phyloP scores from a whole-genome alignment of 2,888 invertebrate species.

The Phyllotreta striolata region DNA sequence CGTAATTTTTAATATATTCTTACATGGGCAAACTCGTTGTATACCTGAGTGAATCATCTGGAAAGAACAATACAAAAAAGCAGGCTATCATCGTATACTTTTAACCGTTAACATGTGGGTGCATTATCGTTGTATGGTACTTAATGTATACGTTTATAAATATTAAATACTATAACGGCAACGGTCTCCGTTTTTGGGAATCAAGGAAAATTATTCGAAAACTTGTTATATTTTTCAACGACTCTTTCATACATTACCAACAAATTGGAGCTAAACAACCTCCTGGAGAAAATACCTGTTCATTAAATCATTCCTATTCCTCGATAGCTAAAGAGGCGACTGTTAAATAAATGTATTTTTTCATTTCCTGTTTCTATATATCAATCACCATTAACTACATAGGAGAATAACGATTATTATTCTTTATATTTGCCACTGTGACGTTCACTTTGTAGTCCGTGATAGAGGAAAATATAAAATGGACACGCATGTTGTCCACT shows the following conservation, averaged over 20 bases:
- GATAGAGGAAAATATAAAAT: constrained; percentile 11
- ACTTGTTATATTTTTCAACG: constrained; percentile 8
- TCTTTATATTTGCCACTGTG: constrained; percentile 11
- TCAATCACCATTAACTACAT: neutral
- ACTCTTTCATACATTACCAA: too few relatives aligned
- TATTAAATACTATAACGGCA: constrained; percentile 28
- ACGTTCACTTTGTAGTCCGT: neutral
- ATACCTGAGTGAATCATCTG: constrained; percentile 20
- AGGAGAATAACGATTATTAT: constrained; percentile 15
- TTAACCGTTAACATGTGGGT: constrained; percentile 32
- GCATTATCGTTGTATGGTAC: constrained; percentile 24
- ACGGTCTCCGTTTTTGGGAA: constrained; percentile 27
- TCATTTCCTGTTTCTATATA: neutral
- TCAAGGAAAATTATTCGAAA: constrained; percentile 12
- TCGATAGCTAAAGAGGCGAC: too few relatives aligned
- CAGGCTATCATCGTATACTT: constrained; percentile 18
- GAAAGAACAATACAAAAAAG: constrained; percentile 19
- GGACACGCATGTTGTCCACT: constrained; percentile 6
- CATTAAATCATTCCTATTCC: too few relatives aligned
- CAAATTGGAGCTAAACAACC: neutral
- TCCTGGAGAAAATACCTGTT: neutral
- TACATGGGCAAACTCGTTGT: constrained; percentile 1
- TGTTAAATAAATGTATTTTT: neutral
- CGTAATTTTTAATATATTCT: constrained; percentile 1
- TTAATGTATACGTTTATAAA: constrained; percentile 27